These are phyloP conservation scores for Minunthozetes semirufus DNA, from an alignment of 2,888 invertebrate genomes.

Conservation along the genomic window DNA sequence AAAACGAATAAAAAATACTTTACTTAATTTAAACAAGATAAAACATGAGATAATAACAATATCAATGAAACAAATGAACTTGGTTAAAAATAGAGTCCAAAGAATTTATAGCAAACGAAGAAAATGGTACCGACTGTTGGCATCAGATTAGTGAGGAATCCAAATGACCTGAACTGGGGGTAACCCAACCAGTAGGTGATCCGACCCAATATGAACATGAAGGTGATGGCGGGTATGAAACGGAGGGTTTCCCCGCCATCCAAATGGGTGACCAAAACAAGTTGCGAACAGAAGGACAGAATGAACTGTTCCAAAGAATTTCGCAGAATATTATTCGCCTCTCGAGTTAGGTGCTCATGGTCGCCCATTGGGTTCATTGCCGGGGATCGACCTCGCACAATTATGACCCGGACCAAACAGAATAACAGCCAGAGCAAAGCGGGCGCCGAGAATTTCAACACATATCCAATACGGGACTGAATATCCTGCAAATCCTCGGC, in stretches of 20 bases:
- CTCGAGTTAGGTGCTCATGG: background rate
- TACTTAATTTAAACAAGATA: too few species aligned
- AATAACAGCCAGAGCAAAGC: background rate
- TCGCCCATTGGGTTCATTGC: conserved; percentile 22
- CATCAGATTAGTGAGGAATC: too few species aligned
- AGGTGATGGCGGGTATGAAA: conserved; percentile 29
- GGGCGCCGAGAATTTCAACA: background rate
- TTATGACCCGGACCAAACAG: too few species aligned
- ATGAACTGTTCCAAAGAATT: conserved; percentile 35
- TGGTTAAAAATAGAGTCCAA: too few species aligned
- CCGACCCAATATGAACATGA: conserved; percentile 26
- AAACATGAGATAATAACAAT: too few species aligned
- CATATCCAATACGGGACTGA: conserved; percentile 1
- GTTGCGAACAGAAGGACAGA: background rate
- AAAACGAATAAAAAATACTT: too few species aligned
- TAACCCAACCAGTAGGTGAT: conserved; percentile 33
- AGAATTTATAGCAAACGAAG: too few species aligned
- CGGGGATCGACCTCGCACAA: background rate
- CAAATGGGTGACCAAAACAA: conserved; percentile 3
- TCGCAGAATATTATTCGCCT: conserved; percentile 20
- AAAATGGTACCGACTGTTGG: too few species aligned
- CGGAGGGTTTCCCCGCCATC: background rate
- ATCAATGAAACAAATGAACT: too few species aligned
- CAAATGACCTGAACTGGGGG: conserved; percentile 29
- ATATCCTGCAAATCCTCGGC: background rate